A percentile compares a stretch with the other conserved stretches of the same genome.
These are phyloP conservation scores for Agrotis ipsilon DNA, from an alignment of 2,888 invertebrate genomes.

Conservation along the genomic window DNA sequence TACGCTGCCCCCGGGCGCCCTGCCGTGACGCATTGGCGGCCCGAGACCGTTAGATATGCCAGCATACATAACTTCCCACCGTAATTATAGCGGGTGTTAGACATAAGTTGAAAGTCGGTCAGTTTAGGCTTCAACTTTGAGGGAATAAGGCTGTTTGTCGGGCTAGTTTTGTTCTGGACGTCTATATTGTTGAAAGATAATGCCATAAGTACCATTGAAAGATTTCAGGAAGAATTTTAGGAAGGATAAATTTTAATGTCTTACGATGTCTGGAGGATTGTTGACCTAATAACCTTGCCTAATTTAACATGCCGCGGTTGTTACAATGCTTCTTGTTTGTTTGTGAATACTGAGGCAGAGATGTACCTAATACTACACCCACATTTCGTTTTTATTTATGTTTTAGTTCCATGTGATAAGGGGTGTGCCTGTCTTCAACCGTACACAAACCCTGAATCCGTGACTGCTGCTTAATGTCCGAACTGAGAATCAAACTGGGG, in stretches of 20 bases:
- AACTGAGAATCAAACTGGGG: too few relatives aligned
- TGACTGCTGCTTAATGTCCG: neutral
- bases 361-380: too few relatives aligned
- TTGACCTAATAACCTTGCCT: too few relatives aligned
- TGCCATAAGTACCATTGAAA: too few relatives aligned
- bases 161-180: conserved; percentile 1
- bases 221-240: too few relatives aligned
- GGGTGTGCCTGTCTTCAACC: neutral
- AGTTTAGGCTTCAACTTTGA: conserved; percentile 30
- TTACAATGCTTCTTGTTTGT: too few relatives aligned
- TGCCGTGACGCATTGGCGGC: conserved; percentile 76
- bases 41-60: conserved; percentile 70
- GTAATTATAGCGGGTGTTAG: conserved; percentile 62
- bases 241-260: too few relatives aligned
- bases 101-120: conserved; percentile 57
- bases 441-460: neutral
- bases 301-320: too few relatives aligned
- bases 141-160: conserved; percentile 14
- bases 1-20: conserved; percentile 79
- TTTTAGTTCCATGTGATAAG: too few relatives aligned
- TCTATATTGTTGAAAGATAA: neutral
- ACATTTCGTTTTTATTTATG: too few relatives aligned
- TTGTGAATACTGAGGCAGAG: too few relatives aligned
- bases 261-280: too few relatives aligned
- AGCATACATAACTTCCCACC: conserved; percentile 55